These are phyloP conservation scores for Nasua narica DNA, from an alignment of 2,797 vertebrate genomes.

Conservation along the genomic window DNA sequence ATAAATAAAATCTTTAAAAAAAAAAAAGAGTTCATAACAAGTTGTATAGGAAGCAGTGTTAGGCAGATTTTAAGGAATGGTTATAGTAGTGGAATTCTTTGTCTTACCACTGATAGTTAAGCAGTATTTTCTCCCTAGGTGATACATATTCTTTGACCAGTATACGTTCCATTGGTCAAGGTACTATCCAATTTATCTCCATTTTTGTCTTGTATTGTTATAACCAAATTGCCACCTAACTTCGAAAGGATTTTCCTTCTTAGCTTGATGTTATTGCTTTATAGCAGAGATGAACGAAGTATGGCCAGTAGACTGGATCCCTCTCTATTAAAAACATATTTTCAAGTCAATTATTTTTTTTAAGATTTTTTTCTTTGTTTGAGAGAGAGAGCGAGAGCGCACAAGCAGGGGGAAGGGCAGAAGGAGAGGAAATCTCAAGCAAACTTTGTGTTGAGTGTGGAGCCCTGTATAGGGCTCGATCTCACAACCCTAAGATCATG, in stretches of 20 bases:
- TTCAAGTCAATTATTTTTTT: not conserved
- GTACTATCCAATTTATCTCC: not conserved
- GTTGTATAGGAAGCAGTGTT: not conserved
- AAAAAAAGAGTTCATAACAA: not conserved
- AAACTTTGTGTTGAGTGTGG: not conserved
- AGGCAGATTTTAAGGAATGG: not conserved
- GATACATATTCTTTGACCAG: not conserved
- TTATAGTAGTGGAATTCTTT: not conserved
- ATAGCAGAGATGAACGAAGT: not conserved
- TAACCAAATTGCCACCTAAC: not conserved
- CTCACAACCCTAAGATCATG: not conserved
- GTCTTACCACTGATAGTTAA: not conserved
- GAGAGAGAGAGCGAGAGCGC: not conserved
- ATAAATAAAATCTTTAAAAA: too few species aligned
- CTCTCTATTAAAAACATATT: not conserved
- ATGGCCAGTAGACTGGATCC: not conserved
- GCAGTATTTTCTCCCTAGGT: not conserved
- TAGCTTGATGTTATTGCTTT: not conserved
- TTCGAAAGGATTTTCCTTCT: not conserved
- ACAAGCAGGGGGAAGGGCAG: not conserved
- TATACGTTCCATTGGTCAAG: not conserved
- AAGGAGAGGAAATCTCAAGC: not conserved
- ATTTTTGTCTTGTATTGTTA: not conserved
- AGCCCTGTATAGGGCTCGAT: not conserved
- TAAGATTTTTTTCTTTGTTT: not conserved